Base-by-base conservation (phyloP, 1,140 invertebrate species). In the Drosophila setifemur region DNA sequence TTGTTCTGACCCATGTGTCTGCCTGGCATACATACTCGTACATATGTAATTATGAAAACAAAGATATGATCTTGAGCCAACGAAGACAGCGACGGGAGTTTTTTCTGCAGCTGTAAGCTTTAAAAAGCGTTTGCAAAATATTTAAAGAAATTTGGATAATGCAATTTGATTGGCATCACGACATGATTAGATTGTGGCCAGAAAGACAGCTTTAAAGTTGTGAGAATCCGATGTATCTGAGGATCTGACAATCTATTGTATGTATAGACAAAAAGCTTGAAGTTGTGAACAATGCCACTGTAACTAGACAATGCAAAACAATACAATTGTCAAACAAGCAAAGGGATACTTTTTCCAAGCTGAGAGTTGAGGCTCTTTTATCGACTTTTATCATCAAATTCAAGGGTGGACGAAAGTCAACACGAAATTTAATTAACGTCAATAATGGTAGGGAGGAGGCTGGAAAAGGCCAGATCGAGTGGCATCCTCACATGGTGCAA, bases 11-110 rank as follows among this genome's bases (percentile, higher is more conserved):
- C 52, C 76, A 71, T 81, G 39, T 71, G 74, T 44, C 71, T 55
- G 31, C 18, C 31, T 31, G 26, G 39, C 31, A 50, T 66, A 57
- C 25, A n/a, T n/a, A n/a, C n/a, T n/a, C n/a, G n/a, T n/a, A n/a
- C n/a, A n/a, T n/a, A n/a, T n/a, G 28, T 71, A 81, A 81, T 81
- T 81, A 79, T 81, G 54, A 81, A 79, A 81, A 71, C 75, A 58
- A 53, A 76, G 69, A 76, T 49, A n/a, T n/a, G n/a, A n/a, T n/a
- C n/a, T n/a, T n/a, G n/a, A n/a, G n/a, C n/a, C n/a, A n/a, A n/a
- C n/a, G 73, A 61, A 49, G 35, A 49, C 25, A 33, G 26, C 11
- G n/a, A n/a, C n/a, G n/a, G n/a, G n/a, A n/a, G n/a, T n/a, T n/a
- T n/a, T n/a, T n/a, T 29, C n/a, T 18, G n/a, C 26, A 5, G 11